Base-by-base conservation (phyloP, 1,140 invertebrate genomes). In the Drosophila orena region DNA sequence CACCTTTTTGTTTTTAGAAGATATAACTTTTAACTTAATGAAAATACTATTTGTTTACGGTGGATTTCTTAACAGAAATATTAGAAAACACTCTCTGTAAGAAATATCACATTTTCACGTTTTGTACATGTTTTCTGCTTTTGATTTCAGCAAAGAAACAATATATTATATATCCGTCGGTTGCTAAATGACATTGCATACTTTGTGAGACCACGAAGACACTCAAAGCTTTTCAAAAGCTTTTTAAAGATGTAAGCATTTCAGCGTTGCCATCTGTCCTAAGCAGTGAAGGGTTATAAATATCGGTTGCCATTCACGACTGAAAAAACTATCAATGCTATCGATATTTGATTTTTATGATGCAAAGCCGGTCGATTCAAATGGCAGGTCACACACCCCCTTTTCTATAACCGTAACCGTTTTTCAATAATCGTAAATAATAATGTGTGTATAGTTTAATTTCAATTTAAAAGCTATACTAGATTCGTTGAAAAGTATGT, bases 151-250 rank as follows among this genome's bases (percentile, higher is more conserved):
- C 22, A 55, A 17, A 7, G 14, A 22, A 37, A 35, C 15, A 52
- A 52, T 27, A 27, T 11, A 17, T 17, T 24, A 8, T 55, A 12
- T 12, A 10, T 35, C 11, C 30, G 30, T 20, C 27, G 27, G 47
- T 50, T 55, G 30, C 37, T 42, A 15, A 58, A 61, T 61, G 59
- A 34, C 52, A 61, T 42, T 58, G 59, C 59, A 61, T 61, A 58
- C 59, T 42, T 42, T 42, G n/a, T 15, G 22, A 27, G 22, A 11
- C 35, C 24, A 7, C 3, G 10, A 5, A 35, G n/a, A 15, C 5
- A 30, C 15, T 15, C 11, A 17, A 42, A 56, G 38, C 54, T 56
- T 56, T 56, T 11, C 1, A 17, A 40, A 15, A 30, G 50, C 52
- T 56, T 61, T 57, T 6, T 27, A n/a, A 5, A n/a, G 14, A 22